These are phyloP conservation scores for Bufotes viridis DNA, from an alignment of 2,797 vertebrate genomes.

Conservation along the genomic window DNA sequence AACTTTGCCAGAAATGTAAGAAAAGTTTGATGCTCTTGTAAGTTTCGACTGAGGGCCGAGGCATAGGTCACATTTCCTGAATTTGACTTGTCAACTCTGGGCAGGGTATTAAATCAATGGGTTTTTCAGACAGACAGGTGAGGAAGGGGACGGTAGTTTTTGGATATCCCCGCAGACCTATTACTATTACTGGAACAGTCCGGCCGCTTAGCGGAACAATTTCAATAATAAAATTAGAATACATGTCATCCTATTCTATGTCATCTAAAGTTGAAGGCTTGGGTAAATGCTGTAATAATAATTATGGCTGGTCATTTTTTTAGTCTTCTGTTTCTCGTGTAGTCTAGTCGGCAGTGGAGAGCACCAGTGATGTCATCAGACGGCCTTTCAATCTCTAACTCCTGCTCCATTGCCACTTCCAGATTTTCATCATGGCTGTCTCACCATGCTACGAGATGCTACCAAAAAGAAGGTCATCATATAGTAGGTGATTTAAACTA, in stretches of 20 bases:
- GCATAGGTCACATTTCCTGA: neutral
- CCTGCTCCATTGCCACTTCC: neutral
- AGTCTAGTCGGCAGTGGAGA: too few relatives aligned
- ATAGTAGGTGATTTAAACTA: neutral
- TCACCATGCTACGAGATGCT: neutral
- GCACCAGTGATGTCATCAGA: neutral
- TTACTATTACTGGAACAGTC: neutral
- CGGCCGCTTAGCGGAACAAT: neutral
- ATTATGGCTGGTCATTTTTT: too few relatives aligned
- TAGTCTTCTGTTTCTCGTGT: too few relatives aligned
- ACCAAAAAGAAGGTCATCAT: neutral
- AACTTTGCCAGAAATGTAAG: neutral
- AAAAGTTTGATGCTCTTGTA: neutral
- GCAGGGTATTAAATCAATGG: neutral
- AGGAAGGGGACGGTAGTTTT: neutral
- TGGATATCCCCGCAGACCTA: neutral
- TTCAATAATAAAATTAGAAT: neutral
- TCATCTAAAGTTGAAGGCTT: neutral
- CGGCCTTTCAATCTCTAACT: neutral
- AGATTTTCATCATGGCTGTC: neutral
- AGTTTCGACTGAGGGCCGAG: neutral
- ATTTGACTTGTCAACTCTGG: neutral
- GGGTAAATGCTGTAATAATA: too few relatives aligned
- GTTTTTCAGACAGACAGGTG: neutral
- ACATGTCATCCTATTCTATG: neutral